Base-by-base conservation (phyloP, 2,888 invertebrate species). In the Lasioglossum pauxillum region DNA sequence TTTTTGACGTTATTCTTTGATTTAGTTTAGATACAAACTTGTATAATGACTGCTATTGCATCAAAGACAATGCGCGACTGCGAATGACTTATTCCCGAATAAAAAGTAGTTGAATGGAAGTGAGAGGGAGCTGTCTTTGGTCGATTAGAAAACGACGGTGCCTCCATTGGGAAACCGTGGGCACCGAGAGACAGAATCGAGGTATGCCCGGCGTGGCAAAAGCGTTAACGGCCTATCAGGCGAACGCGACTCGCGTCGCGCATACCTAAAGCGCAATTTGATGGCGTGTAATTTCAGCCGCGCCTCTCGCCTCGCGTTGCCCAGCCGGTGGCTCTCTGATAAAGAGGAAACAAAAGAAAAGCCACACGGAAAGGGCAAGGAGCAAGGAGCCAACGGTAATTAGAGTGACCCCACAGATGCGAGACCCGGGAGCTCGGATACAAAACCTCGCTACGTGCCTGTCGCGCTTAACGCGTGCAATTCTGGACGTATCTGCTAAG, bases 221-320 rank as follows among this genome's bases (percentile, higher is more conserved):
- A 57, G 35, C 69, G 75, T 89, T 75, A 85, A 88, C 76, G 83
- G 82, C 82, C 60, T 78, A 41, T 46, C 79, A 73, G 60, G 83
- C 7, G 57, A 49, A 77, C 35, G 81, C 67, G 78, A 83, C 75
- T 88, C 86, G 80, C 86, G 78, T 75, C 67, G 46, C 85, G 90
- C 92, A 89, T 89, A 91, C 89, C 91, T 88, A 91, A 90, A 87
- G 86, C 75, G 90, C 88, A 93, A 92, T 92, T 92, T 91, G 85
- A 82, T 82, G 80, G 87, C 80, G 84, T 90, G 91, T 92, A 92
- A 92, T 92, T 92, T 90, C 86, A 90, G 83, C 78, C 85, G 88
- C n/a, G 2, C 53, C n/a, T 53, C 23, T 23, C 82, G 75, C 81
- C 78, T 88, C 78, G 77, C 49, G 77, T 73, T 60, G 75, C 80